Base-by-base conservation (phyloP, 2,888 invertebrate genomes). In the Drosophila fungiperda region DNA sequence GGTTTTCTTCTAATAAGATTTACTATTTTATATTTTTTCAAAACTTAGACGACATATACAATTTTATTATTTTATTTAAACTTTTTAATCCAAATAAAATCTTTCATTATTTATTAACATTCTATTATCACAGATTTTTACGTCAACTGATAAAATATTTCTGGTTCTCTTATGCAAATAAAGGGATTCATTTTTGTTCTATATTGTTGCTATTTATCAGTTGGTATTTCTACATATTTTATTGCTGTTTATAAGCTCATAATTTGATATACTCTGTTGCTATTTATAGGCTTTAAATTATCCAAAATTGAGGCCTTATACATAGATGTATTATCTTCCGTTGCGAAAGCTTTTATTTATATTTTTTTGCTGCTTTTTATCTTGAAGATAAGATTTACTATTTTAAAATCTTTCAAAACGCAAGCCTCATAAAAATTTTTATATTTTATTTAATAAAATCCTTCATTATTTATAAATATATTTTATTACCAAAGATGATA, bases 161-260 rank as follows among this genome's bases (percentile, higher is more conserved):
- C 3, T 42, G 6, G 0, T 1, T 20, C 11, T 20, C 42, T 45
- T 7, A 1, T 12, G 12, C 1, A 12, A 45, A 20, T 20, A 45
- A 45, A 45, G 3, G 0, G 4, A 15, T 15, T 11, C 11, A 2
- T 40, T 2, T 7, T 12, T 6, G 1, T 20, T 20, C 7, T 20
- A 20, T 3, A 8, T 45, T 7, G 1, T 1, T 42, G 8, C 1
- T 23, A 23, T 23, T 45, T 15, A 15, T 45, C 8, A 8, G 23
- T 23, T 23, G 15, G 8, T 15, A 7, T 20, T 12, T 12, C 3
- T 7, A 7, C 12, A 15, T 8, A 15, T 15, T 20, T 45, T 45
- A 12, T n/a, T 42, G n/a, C 40, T 2, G 11, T n/a, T n/a, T n/a
- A n/a, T 42, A 6, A 42, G 2, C n/a, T 6, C 11, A 42, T n/a